phyloP scores from a whole-genome alignment of 2,888 invertebrate genomes.

The Tenthredo distinguenda region DNA sequence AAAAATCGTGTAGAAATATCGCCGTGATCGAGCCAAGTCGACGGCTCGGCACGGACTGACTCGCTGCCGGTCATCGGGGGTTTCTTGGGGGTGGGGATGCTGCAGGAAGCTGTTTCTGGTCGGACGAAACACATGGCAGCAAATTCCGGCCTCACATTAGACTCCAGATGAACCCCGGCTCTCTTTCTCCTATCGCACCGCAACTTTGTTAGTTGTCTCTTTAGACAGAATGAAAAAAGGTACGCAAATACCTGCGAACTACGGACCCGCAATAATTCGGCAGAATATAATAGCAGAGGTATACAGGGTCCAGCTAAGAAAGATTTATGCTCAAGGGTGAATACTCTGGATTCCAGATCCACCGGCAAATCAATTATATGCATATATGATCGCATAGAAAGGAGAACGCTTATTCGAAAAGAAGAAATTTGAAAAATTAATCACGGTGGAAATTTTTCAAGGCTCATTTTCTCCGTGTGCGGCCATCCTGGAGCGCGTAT shows the following conservation, averaged over 20 bases:
- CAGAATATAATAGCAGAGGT: not conserved
- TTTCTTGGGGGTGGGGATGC: slow-evolving; percentile 54
- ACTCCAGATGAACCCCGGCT: slow-evolving; percentile 19
- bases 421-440: not conserved
- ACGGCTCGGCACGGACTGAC: slow-evolving; percentile 72
- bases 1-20: not conserved
- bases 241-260: not conserved
- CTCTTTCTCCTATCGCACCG: not conserved
- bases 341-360: not conserved
- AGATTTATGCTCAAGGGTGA: not conserved
- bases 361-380: not conserved
- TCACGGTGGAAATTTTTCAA: not conserved
- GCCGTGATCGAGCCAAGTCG: slow-evolving; percentile 65
- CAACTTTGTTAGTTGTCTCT: not conserved
- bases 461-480: not conserved
- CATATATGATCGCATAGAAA: not conserved
- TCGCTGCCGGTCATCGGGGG: slow-evolving; percentile 59
- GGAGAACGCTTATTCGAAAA: not conserved
- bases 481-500: not conserved
- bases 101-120: slow-evolving; percentile 33
- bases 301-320: not conserved
- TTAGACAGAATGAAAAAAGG: slow-evolving; percentile 3
- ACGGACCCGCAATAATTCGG: not conserved
- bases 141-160: slow-evolving; percentile 35
- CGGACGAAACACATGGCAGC: slow-evolving; percentile 36